Evolutionary conservation across 2,888 invertebrate species (phyloP).

Genomic region (Synergus itoensis): DNA sequence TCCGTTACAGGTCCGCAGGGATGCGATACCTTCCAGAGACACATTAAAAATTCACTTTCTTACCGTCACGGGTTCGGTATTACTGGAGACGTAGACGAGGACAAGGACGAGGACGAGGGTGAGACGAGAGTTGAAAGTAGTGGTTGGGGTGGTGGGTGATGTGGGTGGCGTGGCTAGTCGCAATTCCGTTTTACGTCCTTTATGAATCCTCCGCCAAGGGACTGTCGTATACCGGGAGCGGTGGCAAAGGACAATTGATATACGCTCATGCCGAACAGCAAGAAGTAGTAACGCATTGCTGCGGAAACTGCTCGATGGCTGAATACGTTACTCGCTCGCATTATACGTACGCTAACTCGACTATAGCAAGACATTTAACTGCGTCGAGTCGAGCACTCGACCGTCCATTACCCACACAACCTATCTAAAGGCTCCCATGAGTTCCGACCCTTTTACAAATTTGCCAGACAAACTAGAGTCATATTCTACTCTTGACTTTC

Average conservation of each 20-base stretch:
- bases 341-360: constrained; percentile 60
- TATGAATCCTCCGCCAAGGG: constrained; percentile 43
- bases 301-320: constrained; percentile 67
- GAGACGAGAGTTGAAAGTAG: constrained; percentile 12
- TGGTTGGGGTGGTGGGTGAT: not conserved
- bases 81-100: constrained; percentile 37
- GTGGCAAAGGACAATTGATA: constrained; percentile 63
- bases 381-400: constrained; percentile 54
- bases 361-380: constrained; percentile 63
- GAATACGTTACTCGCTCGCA: constrained; percentile 67
- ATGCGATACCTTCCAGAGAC: constrained; percentile 19
- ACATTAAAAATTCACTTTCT: constrained; percentile 45
- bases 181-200: constrained; percentile 37
- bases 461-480: not conserved
- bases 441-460: constrained; percentile 5
- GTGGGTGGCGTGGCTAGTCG: constrained; percentile 37
- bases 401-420: constrained; percentile 23
- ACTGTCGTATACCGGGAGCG: constrained; percentile 50
- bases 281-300: constrained; percentile 68
- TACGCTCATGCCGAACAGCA: constrained; percentile 58
- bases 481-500: not conserved
- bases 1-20: constrained; percentile 19
- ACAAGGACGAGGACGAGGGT: not conserved
- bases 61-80: constrained; percentile 16
- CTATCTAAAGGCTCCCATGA: not conserved